Percentiles rank a stretch among this genome's conserved stretches.
These are phyloP conservation scores for Agriopis marginaria DNA, from an alignment of 2,888 invertebrate genomes.

Conservation along the genomic window DNA sequence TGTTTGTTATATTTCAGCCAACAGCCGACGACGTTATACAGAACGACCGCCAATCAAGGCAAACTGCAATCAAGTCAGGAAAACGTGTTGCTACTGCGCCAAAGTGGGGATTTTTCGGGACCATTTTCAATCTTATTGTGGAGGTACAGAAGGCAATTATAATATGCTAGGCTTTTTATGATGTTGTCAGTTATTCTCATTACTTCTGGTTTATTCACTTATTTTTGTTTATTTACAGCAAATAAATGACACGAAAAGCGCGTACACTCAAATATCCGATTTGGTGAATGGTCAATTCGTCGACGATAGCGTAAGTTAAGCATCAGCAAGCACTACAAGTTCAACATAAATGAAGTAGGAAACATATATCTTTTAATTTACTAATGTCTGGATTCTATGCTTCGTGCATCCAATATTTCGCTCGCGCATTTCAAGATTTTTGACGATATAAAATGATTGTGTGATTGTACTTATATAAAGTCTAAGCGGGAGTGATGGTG, in stretches of 20 bases:
- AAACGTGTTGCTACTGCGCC: conserved; percentile 66
- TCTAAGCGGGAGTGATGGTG: no score
- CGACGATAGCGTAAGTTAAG: conserved; percentile 76
- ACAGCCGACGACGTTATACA: conserved; percentile 73
- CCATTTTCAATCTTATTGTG: conserved; percentile 77
- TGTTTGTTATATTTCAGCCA: conserved; percentile 61
- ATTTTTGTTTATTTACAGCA: conserved; percentile 68
- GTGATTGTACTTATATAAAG: no score
- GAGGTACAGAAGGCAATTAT: conserved; percentile 60
- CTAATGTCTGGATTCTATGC: no score
- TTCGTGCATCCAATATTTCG: no score
- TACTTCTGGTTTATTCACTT: conserved; percentile 15
- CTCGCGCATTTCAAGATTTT: no score
- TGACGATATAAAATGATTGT: no score
- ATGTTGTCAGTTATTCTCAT: neutral
- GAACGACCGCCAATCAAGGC: conserved; percentile 69
- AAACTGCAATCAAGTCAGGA: conserved; percentile 64
- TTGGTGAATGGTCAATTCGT: conserved; percentile 75
- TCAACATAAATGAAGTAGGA: no score
- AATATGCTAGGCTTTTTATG: neutral
- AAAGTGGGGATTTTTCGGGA: conserved; percentile 82
- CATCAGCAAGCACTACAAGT: neutral
- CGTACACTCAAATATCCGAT: conserved; percentile 78
- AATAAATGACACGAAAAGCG: conserved; percentile 84
- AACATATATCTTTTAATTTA: no score